A percentile compares a stretch with the other conserved stretches of the same genome.
phyloP scores from a whole-genome alignment of 2,797 vertebrate genomes.

The Otus scops region DNA sequence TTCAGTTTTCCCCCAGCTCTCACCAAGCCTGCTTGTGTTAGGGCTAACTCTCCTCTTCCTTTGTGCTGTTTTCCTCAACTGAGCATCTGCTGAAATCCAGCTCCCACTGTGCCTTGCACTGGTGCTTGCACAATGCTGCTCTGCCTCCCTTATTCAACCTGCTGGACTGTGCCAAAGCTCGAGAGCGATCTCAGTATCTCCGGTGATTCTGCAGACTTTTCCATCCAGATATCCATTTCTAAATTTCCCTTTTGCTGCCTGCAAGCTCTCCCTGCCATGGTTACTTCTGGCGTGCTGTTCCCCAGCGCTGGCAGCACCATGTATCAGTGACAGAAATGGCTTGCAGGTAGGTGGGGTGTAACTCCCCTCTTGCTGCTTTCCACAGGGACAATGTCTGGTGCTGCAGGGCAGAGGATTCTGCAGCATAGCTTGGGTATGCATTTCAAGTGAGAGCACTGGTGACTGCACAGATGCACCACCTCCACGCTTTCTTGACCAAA shows the following conservation, averaged over 20 bases:
- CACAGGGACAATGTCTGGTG: background rate
- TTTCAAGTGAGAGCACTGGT: background rate
- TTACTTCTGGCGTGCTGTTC: background rate
- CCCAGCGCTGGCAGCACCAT: background rate
- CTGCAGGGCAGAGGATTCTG: background rate
- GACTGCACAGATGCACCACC: background rate
- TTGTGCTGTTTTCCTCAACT: background rate
- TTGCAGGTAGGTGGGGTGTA: fast-evolving
- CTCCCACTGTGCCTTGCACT: fast-evolving
- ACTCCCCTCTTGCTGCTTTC: background rate
- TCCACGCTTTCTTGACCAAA: background rate
- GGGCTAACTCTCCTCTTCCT: background rate
- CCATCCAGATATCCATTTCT: background rate
- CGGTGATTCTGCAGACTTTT: background rate
- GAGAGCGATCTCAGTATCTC: background rate
- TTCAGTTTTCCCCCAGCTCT: background rate
- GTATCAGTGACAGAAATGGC: background rate
- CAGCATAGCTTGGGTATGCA: background rate
- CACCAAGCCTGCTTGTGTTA: background rate
- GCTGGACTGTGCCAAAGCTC: background rate
- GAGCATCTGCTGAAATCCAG: background rate
- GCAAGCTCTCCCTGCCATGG: background rate
- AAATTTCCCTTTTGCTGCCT: background rate
- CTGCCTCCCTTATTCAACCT: background rate
- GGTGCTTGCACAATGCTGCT: background rate